Evolutionary conservation across 2,113 vertebrate genomes (phyloP).

Genomic region (Odobenus rosmarus): DNA sequence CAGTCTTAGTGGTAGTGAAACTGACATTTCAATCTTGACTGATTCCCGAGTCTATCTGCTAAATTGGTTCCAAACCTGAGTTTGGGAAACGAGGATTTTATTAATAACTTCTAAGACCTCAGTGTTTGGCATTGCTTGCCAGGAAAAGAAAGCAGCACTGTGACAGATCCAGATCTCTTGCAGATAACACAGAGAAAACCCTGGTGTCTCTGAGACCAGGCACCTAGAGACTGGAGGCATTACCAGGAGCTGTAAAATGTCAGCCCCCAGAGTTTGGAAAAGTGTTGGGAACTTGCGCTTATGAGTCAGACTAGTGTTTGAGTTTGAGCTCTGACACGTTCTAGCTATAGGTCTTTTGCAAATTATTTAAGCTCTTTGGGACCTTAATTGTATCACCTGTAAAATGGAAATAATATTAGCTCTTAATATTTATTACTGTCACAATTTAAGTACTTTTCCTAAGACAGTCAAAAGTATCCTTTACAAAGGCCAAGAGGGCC

Average conservation of each 20-base stretch:
- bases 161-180: background rate
- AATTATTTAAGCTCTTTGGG: conserved; percentile 12
- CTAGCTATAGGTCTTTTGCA: background rate
- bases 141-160: background rate
- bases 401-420: background rate
- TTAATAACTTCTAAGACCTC: background rate
- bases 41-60: background rate
- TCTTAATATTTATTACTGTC: background rate
- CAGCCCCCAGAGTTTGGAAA: background rate
- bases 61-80: background rate
- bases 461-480: background rate
- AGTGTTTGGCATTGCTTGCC: background rate
- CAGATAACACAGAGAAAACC: background rate
- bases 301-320: background rate
- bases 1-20: background rate
- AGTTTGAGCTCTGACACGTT: background rate
- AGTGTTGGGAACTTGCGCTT: background rate
- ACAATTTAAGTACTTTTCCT: conserved; percentile 13
- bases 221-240: background rate
- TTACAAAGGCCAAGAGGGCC: background rate
- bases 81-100: background rate
- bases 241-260: background rate
- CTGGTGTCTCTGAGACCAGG: background rate
- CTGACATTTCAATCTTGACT: background rate
- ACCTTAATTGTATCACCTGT: background rate